These are phyloP conservation scores for Helarctos malayanus DNA, from an alignment of 2,797 vertebrate genomes.

Conservation along the genomic window DNA sequence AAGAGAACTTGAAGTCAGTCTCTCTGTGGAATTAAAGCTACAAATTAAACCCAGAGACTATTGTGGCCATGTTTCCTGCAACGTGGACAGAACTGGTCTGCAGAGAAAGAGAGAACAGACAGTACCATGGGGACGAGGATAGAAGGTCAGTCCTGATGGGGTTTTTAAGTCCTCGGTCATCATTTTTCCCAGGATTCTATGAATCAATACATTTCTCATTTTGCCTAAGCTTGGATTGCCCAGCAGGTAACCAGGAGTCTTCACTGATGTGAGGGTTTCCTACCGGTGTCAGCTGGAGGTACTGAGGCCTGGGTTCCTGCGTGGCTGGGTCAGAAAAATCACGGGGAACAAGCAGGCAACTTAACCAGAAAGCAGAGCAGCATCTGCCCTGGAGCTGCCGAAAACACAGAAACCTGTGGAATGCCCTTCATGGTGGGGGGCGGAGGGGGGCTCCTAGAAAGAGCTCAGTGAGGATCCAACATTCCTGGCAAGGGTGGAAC, in stretches of 20 bases:
- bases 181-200: not conserved
- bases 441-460: fast-evolving
- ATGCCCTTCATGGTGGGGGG: not conserved
- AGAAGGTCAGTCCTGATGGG: not conserved
- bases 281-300: not conserved
- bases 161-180: not conserved
- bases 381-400: not conserved
- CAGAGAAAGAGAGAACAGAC: not conserved
- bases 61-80: not conserved
- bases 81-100: not conserved
- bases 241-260: not conserved
- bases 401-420: too few relatives aligned
- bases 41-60: not conserved
- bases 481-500: not conserved
- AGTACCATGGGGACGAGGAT: too few relatives aligned
- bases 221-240: not conserved
- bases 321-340: not conserved
- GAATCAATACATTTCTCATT: not conserved
- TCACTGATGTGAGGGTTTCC: fast-evolving
- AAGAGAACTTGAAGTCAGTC: not conserved
- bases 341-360: not conserved
- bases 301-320: not conserved
- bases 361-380: not conserved
- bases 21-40: not conserved
- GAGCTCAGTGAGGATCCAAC: not conserved